Conservation (phyloP, 2,113 vertebrate genomes). For the Pithys albifrons region DNA sequence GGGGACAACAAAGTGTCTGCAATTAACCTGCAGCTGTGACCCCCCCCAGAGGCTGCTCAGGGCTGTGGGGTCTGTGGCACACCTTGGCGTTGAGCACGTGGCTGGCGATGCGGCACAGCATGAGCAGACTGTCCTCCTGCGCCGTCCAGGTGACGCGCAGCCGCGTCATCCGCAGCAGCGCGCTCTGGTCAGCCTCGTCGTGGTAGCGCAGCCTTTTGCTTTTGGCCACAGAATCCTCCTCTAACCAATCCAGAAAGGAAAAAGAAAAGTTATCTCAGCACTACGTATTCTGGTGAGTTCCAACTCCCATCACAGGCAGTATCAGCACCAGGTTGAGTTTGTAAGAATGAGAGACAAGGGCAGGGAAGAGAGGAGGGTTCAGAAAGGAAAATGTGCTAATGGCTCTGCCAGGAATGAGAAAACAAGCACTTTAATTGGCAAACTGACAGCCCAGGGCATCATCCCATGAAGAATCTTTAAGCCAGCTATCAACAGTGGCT, state of each 20-base stretch:
- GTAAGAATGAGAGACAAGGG: not conserved
- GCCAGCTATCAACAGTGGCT: not conserved
- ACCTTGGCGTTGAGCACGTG: constrained; percentile 91
- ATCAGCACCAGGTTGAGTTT: not conserved
- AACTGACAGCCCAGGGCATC: not conserved
- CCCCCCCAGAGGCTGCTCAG: too few species aligned
- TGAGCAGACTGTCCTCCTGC: constrained; percentile 91
- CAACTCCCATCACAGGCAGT: not conserved
- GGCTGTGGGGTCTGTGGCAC: too few species aligned
- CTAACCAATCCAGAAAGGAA: not conserved
- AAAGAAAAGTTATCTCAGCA: not conserved
- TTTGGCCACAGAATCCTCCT: constrained; percentile 54
- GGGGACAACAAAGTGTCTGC: not conserved
- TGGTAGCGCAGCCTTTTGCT: constrained; percentile 79
- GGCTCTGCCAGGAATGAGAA: not conserved
- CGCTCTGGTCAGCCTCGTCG: constrained; percentile 87
- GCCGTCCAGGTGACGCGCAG: constrained; percentile 89
- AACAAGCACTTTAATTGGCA: not conserved
- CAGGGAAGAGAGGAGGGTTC: not conserved
- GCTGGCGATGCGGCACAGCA: constrained; percentile 91
- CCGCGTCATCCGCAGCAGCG: constrained; percentile 89
- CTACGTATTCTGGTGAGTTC: not conserved
- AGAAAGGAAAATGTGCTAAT: not conserved
- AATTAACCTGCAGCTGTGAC: not conserved
- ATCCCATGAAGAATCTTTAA: not conserved